Evolutionary conservation across 2,888 invertebrate genomes (phyloP).

Genomic region (Diarsia brunnea): DNA sequence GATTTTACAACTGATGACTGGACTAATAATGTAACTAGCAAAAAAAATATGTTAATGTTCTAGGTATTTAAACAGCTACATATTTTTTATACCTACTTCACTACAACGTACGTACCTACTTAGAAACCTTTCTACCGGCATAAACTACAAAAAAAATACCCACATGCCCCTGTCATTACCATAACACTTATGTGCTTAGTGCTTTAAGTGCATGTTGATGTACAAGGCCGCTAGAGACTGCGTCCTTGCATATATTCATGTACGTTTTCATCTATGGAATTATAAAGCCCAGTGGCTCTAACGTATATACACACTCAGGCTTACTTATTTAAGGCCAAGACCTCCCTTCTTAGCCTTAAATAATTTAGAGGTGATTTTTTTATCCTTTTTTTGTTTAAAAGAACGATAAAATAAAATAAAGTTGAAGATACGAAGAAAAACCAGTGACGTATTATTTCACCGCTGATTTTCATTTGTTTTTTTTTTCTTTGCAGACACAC

Average conservation of each 20-base stretch:
- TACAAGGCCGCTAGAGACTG: constrained; percentile 34
- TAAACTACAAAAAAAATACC: constrained; percentile 12
- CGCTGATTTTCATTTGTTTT: neutral
- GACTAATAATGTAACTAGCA: neutral
- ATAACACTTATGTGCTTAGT: constrained; percentile 46
- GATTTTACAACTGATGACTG: neutral
- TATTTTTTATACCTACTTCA: neutral
- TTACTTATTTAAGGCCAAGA: neutral
- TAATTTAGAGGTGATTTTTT: neutral
- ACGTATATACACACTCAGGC: neutral
- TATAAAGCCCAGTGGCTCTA: neutral
- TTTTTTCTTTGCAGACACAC: neutral
- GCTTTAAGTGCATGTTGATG: constrained; percentile 52
- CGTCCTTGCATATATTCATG: constrained; percentile 45
- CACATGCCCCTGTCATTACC: constrained; percentile 26
- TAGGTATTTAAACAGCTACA: neutral
- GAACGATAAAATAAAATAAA: neutral
- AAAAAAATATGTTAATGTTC: neutral
- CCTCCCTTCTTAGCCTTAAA: neutral
- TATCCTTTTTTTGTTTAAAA: neutral
- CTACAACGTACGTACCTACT: neutral
- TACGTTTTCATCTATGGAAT: constrained; percentile 29
- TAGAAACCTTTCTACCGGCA: neutral
- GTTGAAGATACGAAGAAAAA: neutral
- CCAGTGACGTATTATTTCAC: neutral